Conservation (phyloP, 2,797 vertebrate species). For the Brachyrhaphis roseni region DNA sequence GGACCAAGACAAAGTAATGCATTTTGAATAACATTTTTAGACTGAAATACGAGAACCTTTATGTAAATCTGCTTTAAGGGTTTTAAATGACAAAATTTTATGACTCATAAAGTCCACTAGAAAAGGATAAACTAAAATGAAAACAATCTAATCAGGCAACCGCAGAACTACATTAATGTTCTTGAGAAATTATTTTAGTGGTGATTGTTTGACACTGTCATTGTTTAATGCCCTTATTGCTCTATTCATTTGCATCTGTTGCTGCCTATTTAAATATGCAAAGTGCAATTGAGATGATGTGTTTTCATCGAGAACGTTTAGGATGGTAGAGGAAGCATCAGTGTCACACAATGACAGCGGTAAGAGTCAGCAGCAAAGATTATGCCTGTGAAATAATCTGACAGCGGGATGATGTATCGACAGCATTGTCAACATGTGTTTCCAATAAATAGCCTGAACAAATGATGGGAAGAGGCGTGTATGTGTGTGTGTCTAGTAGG, state of each 20-base stretch:
- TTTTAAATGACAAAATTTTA: neutral
- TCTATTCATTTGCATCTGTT: neutral
- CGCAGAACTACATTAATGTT: neutral
- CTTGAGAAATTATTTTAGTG: neutral
- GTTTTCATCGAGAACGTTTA: neutral
- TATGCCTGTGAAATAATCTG: conserved; percentile 28
- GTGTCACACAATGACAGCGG: conserved; percentile 6
- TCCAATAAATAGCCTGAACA: conserved; percentile 27
- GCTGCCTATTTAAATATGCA: neutral
- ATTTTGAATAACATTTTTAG: neutral
- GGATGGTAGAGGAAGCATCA: neutral
- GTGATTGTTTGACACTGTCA: neutral
- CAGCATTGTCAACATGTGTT: conserved; percentile 26
- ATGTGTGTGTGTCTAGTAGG: conserved; percentile 8
- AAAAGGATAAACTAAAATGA: neutral
- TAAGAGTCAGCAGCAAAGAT: conserved; percentile 31
- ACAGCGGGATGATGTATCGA: conserved; percentile 27
- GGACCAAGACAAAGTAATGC: neutral
- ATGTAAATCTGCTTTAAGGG: neutral
- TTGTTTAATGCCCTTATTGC: neutral
- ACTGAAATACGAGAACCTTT: neutral
- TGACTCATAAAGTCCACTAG: neutral
- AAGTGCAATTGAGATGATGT: neutral
- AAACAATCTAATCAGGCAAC: neutral
- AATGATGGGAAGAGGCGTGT: conserved; percentile 34